Percentiles rank a stretch among this genome's conserved stretches.
phyloP scores from a whole-genome alignment of 2,113 vertebrate genomes.

The Danio rerio region GRCz12tu NC_133184.1:33446001-33446500 shows the following conservation, averaged over 20 bases:
- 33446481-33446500: no score
- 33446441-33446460: conserved; percentile 20
- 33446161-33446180: not conserved
- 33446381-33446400: conserved; percentile 20
- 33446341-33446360: conserved; percentile 1
- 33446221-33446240: not conserved
- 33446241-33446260: conserved; percentile 12
- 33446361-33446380: conserved; percentile 4
- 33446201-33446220: not conserved
- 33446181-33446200: not conserved
- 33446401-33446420: not conserved
- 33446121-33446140: not conserved
- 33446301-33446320: conserved; percentile 21
- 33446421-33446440: conserved; percentile 14
- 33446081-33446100: not conserved
- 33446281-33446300: conserved; percentile 25
- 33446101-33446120: conserved; percentile 9
- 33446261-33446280: conserved; percentile 2
- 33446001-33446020: not conserved
- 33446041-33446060: no score
- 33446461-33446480: not conserved
- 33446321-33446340: conserved; percentile 25
- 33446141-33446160: not conserved
- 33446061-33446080: not conserved
- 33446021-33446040: not conserved